Base-by-base conservation (phyloP, 1,140 invertebrate species). In the Copidosoma floridanum region DNA sequence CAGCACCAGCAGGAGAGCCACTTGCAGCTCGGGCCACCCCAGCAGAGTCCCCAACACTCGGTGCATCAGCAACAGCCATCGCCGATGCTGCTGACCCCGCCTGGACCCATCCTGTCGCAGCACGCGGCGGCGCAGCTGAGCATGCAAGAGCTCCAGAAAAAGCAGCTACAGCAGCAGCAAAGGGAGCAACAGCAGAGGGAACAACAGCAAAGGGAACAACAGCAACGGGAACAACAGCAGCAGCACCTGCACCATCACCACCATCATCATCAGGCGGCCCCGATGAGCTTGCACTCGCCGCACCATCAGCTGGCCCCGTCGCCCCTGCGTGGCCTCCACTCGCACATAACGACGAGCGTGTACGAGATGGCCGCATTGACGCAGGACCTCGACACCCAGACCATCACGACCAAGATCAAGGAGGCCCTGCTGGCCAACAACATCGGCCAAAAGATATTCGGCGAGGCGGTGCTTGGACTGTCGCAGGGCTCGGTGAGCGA, bases 401-500 rank as follows among this genome's bases (percentile, higher is more conserved):
- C 90, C 5, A 95, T 98, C 61, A 98, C 96, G 0, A 97, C 94
- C 0, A 94, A 95, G 76, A 97, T 98, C 71, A 99, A 98, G 75
- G 96, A 98, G 77, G 93, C 95, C 1, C 81, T 98, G 1, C 81
- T 98, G 35, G 95, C 95, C 10, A 97, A 98, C 71, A 98, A 98
- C 71, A 95, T 98, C 67, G 96, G 96, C 1, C 97, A 99, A 81
- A 98, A 98, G 84, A 92, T 98, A 54, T 98, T 98, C 72, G 96
- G 96, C 16, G 96, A 99, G 82, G 94, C 93, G 1, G 95, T 99
- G 23, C 81, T 98, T 0, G 96, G 95, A 0, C 82, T 98, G 12
- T 97, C 94, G 2, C 96, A 99, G 79, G 97, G 96, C 16, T 98
- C 95, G 1, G 96, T 98, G 1, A 97, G 94, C 72, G 97, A 99